Evolutionary conservation across 2,888 invertebrate genomes (phyloP).

Genomic region (Torymus aiolomorphi): DNA sequence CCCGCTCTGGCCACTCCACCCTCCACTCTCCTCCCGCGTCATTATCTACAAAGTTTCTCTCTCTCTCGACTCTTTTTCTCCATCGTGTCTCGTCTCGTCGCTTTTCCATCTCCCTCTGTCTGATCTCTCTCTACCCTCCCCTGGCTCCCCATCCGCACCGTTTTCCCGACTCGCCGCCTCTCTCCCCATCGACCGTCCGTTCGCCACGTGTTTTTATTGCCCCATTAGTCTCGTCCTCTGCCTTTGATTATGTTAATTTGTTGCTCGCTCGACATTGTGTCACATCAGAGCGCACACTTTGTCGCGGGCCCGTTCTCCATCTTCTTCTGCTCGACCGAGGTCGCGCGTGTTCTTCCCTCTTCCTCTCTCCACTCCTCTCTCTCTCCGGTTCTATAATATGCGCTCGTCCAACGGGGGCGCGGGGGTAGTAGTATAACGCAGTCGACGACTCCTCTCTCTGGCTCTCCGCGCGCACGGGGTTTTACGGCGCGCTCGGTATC

Average conservation of each 20-base stretch:
- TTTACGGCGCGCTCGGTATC: slow-evolving; percentile 65
- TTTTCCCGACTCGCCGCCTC: slow-evolving; percentile 42
- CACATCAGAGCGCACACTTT: slow-evolving; percentile 20
- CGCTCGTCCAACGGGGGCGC: slow-evolving; percentile 41
- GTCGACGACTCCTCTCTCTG: slow-evolving; percentile 14
- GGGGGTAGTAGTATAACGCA: slow-evolving; percentile 48
- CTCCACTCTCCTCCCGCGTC: slow-evolving; percentile 15
- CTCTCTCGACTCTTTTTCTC: slow-evolving; percentile 21
- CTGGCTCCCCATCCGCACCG: neutral
- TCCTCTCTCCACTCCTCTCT: slow-evolving; percentile 11
- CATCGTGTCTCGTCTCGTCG: neutral
- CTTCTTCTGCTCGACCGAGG: slow-evolving; percentile 26
- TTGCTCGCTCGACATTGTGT: slow-evolving; percentile 44
- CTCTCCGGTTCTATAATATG: slow-evolving; percentile 32
- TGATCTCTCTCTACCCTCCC: slow-evolving; percentile 8
- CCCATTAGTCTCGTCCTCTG: slow-evolving; percentile 52
- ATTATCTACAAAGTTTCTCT: slow-evolving; percentile 35
- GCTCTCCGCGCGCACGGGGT: slow-evolving; percentile 59
- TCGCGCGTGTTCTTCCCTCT: too few relatives aligned
- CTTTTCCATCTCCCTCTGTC: slow-evolving; percentile 39
- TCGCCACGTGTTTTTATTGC: slow-evolving; percentile 46
- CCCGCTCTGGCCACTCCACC: slow-evolving; percentile 23
- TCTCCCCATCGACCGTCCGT: neutral
- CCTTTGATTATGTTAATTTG: slow-evolving; percentile 57
- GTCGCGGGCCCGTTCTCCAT: slow-evolving; percentile 40